Base-by-base conservation (phyloP, 1,140 invertebrate genomes). In the Ericerus pela region DNA sequence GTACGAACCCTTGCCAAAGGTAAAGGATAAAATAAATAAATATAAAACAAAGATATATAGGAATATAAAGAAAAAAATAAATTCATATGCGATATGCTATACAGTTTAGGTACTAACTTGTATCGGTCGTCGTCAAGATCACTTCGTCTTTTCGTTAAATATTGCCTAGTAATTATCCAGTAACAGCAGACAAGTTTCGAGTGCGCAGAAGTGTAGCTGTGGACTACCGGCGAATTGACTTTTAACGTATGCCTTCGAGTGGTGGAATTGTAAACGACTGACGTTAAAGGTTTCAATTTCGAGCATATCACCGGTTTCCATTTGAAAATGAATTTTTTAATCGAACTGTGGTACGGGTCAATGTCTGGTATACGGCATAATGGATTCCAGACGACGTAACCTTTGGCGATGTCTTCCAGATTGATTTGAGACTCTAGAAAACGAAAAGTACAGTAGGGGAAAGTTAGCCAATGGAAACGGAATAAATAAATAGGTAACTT, bases 321-420 rank as follows among this genome's bases (percentile, higher is more conserved):
- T 26, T 75, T 72, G 38, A 73, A 73, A 16, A 81, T 75, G 57
- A 77, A 75, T 26, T 72, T 66, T 58, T 70, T 72, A n/a, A 84
- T 78, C 18, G 80, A 78, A 8, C 73, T 66, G 58, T 82, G 78
- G 61, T 79, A 75, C 0, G 83, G 81, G 65, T 85, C 74, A 37
- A 80, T 68, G 38, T 80, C 75, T 1, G 78, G 74, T 61, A 88
- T 82, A 58, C 76, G 73, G 61, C 84, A 88, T 55, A 74, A 74
- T 1, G 78, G 69, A 62, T 76, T 84, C 67, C 78, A 79, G 1
- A 86, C 77, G 36, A 85, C 66, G 63, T 76, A 82, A 18, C 77
- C 76, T 29, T 65, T 54, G 20, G 66, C 59, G 53, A 57, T 18
- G 12, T 27, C 18, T 36, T 57, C 22, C 4, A 38, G n/a, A 18